Conservation (phyloP, 2,113 vertebrate genomes). For the Passer montanus region DNA sequence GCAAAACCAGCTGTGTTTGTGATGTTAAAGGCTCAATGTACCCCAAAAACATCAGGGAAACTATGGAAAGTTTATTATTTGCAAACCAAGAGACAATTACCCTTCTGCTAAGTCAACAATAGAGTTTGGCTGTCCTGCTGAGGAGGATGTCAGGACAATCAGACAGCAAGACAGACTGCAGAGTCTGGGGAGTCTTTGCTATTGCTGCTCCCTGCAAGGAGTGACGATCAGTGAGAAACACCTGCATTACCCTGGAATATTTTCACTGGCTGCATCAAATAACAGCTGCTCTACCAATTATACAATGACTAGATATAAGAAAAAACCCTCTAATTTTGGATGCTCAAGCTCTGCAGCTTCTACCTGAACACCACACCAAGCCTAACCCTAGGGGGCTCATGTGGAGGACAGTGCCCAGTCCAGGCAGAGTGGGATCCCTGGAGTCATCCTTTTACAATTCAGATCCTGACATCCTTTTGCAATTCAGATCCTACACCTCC, state of each 20-base stretch:
- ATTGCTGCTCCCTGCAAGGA: neutral
- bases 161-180: neutral
- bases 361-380: neutral
- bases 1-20: neutral
- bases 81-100: neutral
- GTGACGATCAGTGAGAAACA: neutral
- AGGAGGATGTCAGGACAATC: neutral
- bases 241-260: neutral
- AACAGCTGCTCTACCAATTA: neutral
- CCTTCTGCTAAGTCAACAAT: neutral
- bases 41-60: neutral
- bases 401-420: rapidly evolving
- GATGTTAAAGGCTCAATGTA: neutral
- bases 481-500: neutral
- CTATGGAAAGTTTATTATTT: neutral
- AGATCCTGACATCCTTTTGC: neutral
- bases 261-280: neutral
- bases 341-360: neutral
- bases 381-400: rapidly evolving
- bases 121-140: neutral
- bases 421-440: neutral
- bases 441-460: neutral
- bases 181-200: neutral
- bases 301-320: neutral
- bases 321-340: neutral